A percentile compares a stretch with the other conserved stretches of the same genome.
Evolutionary conservation across 2,797 vertebrate genomes (phyloP).

Genomic region (Prionace glauca): DNA sequence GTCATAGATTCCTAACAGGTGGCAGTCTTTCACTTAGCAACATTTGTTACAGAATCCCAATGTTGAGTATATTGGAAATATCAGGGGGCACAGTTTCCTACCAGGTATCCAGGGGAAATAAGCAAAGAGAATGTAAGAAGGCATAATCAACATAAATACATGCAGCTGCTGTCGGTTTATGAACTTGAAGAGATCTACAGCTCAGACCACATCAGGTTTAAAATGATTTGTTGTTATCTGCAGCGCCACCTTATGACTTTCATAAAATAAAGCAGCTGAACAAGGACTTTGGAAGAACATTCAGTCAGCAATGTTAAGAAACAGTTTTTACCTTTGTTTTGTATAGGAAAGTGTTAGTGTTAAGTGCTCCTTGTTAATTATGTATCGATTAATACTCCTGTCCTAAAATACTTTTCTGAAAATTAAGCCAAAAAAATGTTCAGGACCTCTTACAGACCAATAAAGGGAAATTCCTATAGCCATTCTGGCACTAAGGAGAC

Average conservation of each 20-base stretch:
- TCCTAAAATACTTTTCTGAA: neutral
- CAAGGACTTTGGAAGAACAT: neutral
- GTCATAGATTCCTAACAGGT: conserved; percentile 69
- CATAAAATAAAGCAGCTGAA: conserved; percentile 10
- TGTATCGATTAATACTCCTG: neutral
- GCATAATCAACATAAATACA: conserved; percentile 53
- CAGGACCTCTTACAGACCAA: neutral
- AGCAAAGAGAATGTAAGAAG: conserved; percentile 54
- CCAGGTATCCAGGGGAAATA: conserved; percentile 65
- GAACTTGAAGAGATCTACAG: conserved; percentile 23
- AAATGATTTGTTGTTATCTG: conserved; percentile 45
- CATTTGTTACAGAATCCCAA: conserved; percentile 61
- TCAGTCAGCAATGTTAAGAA: neutral
- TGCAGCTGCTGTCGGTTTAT: conserved; percentile 33
- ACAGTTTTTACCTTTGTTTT: neutral
- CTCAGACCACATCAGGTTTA: neutral
- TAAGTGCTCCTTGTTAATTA: neutral
- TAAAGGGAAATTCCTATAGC: neutral
- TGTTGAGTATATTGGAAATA: conserved; percentile 59
- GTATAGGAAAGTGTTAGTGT: neutral
- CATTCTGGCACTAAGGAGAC: neutral
- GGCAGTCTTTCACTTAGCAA: conserved; percentile 75
- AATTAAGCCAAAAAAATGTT: neutral
- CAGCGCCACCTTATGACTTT: conserved; percentile 55
- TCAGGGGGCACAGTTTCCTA: conserved; percentile 63